Evolutionary conservation across 2,888 invertebrate species (phyloP).

Genomic region (Rhyacophila evoluta): DNA sequence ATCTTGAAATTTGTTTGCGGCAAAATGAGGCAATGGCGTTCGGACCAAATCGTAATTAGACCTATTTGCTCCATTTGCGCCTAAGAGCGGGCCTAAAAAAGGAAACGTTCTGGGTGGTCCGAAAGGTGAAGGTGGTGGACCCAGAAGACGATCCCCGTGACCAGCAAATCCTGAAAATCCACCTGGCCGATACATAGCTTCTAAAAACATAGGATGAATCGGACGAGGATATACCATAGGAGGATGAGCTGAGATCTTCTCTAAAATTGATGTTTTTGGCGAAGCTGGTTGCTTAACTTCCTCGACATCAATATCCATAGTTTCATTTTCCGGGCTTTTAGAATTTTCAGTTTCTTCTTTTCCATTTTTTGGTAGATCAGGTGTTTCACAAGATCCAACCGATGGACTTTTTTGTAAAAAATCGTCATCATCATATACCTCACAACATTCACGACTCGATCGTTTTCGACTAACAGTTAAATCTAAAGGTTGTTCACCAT

Average conservation of each 20-base stretch:
- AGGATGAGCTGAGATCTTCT: constrained; percentile 61
- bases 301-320: constrained; percentile 71
- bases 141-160: constrained; percentile 70
- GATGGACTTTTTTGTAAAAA: constrained; percentile 66
- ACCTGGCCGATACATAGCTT: constrained; percentile 78
- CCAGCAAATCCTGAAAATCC: constrained; percentile 70
- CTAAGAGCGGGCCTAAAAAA: constrained; percentile 82
- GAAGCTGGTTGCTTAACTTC: constrained; percentile 59
- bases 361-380: constrained; percentile 61
- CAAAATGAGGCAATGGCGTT: constrained; percentile 69
- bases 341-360: constrained; percentile 58
- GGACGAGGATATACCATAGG: constrained; percentile 86
- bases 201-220: constrained; percentile 83
- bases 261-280: constrained; percentile 61
- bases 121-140: constrained; percentile 74
- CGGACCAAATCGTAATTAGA: constrained; percentile 71
- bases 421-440: constrained; percentile 63
- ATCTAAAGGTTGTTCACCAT: constrained; percentile 80
- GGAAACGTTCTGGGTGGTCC: constrained; percentile 76
- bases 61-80: constrained; percentile 73
- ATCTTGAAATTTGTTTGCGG: constrained; percentile 79
- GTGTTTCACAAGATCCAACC: constrained; percentile 66
- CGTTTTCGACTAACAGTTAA: constrained; percentile 75
- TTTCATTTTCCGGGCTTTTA: constrained; percentile 68
- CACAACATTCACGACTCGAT: constrained; percentile 62